Percentiles rank a stretch among this genome's conserved stretches.
Evolutionary conservation across 92 coral and sea anemone species (phyloP).

Genomic region (Siderastrea siderea): DNA sequence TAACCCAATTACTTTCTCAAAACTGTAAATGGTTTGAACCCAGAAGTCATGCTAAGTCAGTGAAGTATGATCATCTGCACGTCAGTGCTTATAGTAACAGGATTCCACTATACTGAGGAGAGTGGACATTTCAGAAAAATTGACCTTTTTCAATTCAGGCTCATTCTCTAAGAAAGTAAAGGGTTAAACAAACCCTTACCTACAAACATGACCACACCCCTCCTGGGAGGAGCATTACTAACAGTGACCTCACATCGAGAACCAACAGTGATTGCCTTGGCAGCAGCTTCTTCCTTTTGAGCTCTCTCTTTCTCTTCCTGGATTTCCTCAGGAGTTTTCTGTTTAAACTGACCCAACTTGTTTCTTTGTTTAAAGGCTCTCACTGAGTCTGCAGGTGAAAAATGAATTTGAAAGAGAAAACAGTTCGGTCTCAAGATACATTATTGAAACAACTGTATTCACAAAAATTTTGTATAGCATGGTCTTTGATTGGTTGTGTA

Average conservation of each 20-base stretch:
- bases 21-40: no score
- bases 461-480: no score
- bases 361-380: conserved; percentile 91
- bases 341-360: conserved; percentile 90
- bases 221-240: conserved; percentile 70
- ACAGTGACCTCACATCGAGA: conserved; percentile 93
- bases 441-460: no score
- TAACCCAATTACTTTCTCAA: no score
- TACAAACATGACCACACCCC: conserved; percentile 95
- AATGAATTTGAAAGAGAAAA: neutral
- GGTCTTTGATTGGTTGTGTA: no score
- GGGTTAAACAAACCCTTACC: conserved; percentile 62
- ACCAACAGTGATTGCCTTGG: conserved; percentile 89
- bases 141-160: no score
- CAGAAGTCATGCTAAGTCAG: no score
- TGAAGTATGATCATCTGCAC: no score
- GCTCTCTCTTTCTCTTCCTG: conserved; percentile 76
- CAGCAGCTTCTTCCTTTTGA: conserved; percentile 82
- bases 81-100: no score
- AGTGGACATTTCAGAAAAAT: no score
- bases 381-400: conserved; percentile 77
- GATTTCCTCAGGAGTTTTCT: conserved; percentile 82
- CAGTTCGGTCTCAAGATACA: neutral
- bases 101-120: no score
- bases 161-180: neutral